Evolutionary conservation across 92 coral and sea anemone species (phyloP), one percentile per base, ranked within the genome.

Genomic region (Porites divaricata): DNA sequence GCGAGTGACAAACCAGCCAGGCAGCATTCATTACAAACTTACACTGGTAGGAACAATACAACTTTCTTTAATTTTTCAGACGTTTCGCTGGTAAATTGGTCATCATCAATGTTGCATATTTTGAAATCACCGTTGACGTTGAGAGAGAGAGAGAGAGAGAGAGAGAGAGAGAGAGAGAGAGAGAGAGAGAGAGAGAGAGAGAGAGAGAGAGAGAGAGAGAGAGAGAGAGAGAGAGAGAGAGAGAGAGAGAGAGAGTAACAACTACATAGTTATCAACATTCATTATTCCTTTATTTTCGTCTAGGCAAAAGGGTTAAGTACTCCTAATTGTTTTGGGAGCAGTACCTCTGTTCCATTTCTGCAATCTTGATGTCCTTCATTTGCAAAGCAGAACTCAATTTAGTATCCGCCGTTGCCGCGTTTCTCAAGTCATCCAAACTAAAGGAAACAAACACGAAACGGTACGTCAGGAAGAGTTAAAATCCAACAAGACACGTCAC

Each of bases 351-450:
- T 45, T 93, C 94, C 74, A 94, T 81, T 50, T 91, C 87, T n/a
- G 82, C 78, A 19, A 96, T 89, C 67, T 93, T 89, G 56, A 75
- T 78, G 75, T 96, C 95, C 83, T 94, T 96, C 69, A 88, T 96
- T 76, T 96, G 87, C 66, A 94, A 49, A 16, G 93, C 62, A 17
- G 78, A 71, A 56, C 88, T 81, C 2, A 80, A 87, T 70, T 88
- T 92, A 59, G 87, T 86, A 59, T 90, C 98, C 16, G 89, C 89
- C 25, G 91, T 87, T 53, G 95, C 80, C 0, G 89, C 89, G 85
- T 85, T 92, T 74, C 81, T 79, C 64, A 92, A 67, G 75, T 89
- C 95, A 52, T 94, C 98, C 78, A 94, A 74, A 65, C 98, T 96
- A 78, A 54, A 56, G 73, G 9, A 24, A 48, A 21, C 13, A 62